These are phyloP conservation scores for Bombus balteatus DNA, from an alignment of 1,140 invertebrate species.

Conservation along the genomic window DNA sequence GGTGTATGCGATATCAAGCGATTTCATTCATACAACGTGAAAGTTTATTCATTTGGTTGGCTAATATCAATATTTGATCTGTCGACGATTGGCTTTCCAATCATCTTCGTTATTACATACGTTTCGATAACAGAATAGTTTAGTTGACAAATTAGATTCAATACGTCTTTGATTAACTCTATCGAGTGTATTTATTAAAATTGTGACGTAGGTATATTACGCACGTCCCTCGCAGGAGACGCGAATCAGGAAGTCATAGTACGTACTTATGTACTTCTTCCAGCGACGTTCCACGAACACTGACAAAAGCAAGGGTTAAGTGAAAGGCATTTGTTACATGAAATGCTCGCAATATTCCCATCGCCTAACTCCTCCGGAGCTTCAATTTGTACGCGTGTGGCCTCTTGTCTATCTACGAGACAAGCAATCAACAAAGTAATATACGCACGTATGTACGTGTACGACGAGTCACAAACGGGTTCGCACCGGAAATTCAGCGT, in stretches of 20 bases:
- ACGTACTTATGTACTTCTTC: neutral
- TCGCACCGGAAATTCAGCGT: slow-evolving; percentile 21
- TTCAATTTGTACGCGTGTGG: slow-evolving; percentile 49
- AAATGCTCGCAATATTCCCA: slow-evolving; percentile 28
- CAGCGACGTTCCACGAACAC: slow-evolving; percentile 22
- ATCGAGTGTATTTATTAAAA: slow-evolving; percentile 3
- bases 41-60: neutral
- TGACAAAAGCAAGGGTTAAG: slow-evolving; percentile 45
- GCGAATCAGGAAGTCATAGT: slow-evolving; percentile 19
- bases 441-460: slow-evolving; percentile 1
- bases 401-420: slow-evolving; percentile 32
- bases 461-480: slow-evolving; percentile 2
- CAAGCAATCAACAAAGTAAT: slow-evolving; percentile 49
- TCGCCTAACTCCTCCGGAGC: slow-evolving; percentile 3
- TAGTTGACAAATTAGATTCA: neutral
- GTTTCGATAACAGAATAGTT: neutral
- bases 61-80: neutral
- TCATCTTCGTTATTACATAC: neutral
- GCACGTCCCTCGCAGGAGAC: neutral
- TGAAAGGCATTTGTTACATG: slow-evolving; percentile 45
- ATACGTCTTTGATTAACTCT: neutral
- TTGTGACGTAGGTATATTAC: neutral
- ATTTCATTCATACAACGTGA: neutral
- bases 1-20: no score
- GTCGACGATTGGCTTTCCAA: neutral